Percentiles rank a stretch among this genome's conserved stretches.
Evolutionary conservation across 2,888 invertebrate genomes (phyloP).

Genomic region (Drosophila rubida): DNA sequence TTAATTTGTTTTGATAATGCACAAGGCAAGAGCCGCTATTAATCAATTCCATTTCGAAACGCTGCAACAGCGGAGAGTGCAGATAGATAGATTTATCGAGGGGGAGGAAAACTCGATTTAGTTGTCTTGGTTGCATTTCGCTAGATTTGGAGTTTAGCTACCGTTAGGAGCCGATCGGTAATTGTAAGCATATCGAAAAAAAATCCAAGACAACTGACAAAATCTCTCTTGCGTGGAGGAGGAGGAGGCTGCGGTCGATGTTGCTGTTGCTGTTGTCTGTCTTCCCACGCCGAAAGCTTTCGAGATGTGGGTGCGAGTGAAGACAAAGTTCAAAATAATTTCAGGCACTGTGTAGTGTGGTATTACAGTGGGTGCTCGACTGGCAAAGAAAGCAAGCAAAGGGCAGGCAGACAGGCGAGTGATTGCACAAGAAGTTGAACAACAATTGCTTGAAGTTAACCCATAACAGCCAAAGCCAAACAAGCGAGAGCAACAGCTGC

Average conservation of each 20-base stretch:
- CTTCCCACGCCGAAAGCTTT: conserved; percentile 55
- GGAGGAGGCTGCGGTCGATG: conserved; percentile 3
- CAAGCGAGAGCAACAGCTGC: conserved; percentile 11
- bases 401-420: conserved; percentile 18
- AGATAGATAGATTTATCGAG: background rate
- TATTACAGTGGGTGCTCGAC: conserved; percentile 58
- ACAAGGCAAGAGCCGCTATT: conserved; percentile 28
- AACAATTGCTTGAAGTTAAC: conserved; percentile 58
- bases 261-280: conserved; percentile 24
- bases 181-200: conserved; percentile 39
- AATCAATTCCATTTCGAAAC: conserved; percentile 45
- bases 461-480: conserved; percentile 41
- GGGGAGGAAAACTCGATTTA: background rate
- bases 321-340: conserved; percentile 76
- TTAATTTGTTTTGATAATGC: conserved; percentile 48
- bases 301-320: conserved; percentile 61
- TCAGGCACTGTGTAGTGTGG: conserved; percentile 53
- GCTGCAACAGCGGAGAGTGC: background rate
- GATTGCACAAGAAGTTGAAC: conserved; percentile 70
- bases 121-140: conserved; percentile 27
- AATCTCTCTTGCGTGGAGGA: conserved; percentile 5
- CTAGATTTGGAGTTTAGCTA: conserved; percentile 14
- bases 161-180: conserved; percentile 34
- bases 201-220: conserved; percentile 23
- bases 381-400: conserved; percentile 28